Conservation (phyloP, 2,113 vertebrate genomes). For the Jaculus jaculus region DNA sequence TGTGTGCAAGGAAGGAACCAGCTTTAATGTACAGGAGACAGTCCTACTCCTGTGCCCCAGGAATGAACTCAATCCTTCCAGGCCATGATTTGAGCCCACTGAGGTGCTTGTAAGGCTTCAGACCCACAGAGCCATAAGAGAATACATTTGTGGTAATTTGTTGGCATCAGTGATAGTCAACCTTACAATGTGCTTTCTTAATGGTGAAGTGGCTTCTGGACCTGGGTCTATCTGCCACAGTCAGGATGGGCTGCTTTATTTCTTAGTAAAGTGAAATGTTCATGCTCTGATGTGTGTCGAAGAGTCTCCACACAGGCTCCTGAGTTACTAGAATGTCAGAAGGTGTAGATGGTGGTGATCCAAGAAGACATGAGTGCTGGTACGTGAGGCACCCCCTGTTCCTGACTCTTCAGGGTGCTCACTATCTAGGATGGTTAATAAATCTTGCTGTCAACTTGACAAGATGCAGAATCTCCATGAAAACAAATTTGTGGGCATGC, state of each 20-base stretch:
- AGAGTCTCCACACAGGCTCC: background rate
- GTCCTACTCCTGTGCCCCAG: background rate
- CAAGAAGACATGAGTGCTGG: background rate
- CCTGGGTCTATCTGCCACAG: background rate
- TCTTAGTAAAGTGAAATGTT: constrained; percentile 8
- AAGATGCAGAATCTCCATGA: too few species aligned
- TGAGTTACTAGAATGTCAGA: background rate
- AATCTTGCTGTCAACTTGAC: too few species aligned
- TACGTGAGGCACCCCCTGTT: background rate
- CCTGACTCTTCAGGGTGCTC: background rate
- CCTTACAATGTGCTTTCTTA: background rate
- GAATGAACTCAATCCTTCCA: background rate
- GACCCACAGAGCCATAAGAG: background rate
- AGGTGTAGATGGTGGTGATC: background rate
- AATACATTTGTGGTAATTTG: background rate
- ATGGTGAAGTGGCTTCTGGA: background rate
- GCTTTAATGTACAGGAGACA: too few species aligned
- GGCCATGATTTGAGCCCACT: background rate
- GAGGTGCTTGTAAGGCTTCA: background rate
- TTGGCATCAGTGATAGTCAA: background rate
- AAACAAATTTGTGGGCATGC: too few species aligned
- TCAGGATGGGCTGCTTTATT: background rate
- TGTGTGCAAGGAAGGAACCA: background rate
- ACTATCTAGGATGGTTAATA: background rate
- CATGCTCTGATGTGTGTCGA: background rate